These are phyloP conservation scores for Pyrgus malvae DNA, from an alignment of 2,888 invertebrate genomes.

Conservation along the genomic window DNA sequence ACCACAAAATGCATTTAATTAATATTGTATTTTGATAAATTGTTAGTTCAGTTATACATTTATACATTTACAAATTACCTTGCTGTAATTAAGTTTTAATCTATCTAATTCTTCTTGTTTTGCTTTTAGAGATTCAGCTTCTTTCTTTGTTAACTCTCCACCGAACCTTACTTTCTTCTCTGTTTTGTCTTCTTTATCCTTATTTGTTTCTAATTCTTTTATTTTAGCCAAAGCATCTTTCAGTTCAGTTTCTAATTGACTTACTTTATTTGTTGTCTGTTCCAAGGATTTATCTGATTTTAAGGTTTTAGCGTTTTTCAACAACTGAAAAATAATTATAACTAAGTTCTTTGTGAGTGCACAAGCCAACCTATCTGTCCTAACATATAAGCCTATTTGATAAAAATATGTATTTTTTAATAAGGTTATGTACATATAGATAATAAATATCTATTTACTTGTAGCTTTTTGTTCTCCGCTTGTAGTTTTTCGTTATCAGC, in stretches of 20 bases:
- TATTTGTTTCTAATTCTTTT: constrained; percentile 75
- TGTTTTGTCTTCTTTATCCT: constrained; percentile 71
- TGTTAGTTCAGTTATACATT: background rate
- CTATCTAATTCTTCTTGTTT: constrained; percentile 80
- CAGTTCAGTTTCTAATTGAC: constrained; percentile 83
- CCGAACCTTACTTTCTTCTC: constrained; percentile 78
- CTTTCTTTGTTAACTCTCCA: constrained; percentile 64
- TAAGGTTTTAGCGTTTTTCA: constrained; percentile 78
- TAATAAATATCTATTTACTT: constrained; percentile 51
- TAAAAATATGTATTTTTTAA: too few species aligned
- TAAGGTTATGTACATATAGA: too few species aligned
- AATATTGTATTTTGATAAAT: background rate
- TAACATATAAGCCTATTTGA: too few species aligned
- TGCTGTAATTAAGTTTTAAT: constrained; percentile 76
- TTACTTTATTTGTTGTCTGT: constrained; percentile 83
- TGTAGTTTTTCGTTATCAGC: constrained; percentile 88
- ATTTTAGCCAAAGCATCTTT: constrained; percentile 82
- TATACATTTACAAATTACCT: constrained; percentile 48
- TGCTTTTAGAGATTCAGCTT: constrained; percentile 63
- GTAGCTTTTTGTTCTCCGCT: constrained; percentile 87
- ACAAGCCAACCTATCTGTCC: too few species aligned
- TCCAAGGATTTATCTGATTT: constrained; percentile 80
- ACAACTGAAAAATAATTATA: constrained; percentile 54
- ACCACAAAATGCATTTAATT: background rate
- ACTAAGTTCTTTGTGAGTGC: too few species aligned